Conservation (phyloP, 2,888 invertebrate genomes). For the Andrena camellia region DNA sequence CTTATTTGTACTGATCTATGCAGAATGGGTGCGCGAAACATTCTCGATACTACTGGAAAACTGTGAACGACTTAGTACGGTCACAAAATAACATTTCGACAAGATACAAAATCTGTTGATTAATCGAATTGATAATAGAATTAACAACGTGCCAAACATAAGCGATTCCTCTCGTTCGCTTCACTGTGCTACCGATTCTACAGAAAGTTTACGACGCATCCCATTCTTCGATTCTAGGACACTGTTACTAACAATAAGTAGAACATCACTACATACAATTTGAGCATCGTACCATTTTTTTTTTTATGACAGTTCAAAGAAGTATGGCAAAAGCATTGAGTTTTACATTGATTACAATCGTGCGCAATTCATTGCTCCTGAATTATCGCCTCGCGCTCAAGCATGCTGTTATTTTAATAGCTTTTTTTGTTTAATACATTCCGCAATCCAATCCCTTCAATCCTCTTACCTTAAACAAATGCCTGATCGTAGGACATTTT, state of each 20-base stretch:
- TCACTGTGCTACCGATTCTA: conserved; percentile 42
- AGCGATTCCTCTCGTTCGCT: conserved; percentile 18
- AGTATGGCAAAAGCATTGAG: conserved; percentile 75
- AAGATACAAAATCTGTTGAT: too few relatives aligned
- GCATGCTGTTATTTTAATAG: conserved; percentile 47
- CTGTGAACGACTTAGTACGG: neutral
- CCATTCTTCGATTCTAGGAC: conserved; percentile 69
- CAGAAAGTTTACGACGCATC: conserved; percentile 66
- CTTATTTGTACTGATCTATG: conserved; percentile 78
- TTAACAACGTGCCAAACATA: conserved; percentile 8
- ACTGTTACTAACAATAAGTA: conserved; percentile 64
- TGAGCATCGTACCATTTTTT: conserved; percentile 74
- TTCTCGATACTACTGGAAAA: conserved; percentile 41
- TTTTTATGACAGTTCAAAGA: conserved; percentile 68
- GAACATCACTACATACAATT: conserved; percentile 74
- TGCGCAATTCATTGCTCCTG: conserved; percentile 44
- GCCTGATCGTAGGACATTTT: conserved; percentile 60
- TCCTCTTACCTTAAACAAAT: conserved; percentile 62
- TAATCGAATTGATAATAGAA: neutral
- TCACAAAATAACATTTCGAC: neutral
- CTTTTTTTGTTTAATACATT: conserved; percentile 48
- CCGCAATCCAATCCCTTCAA: conserved; percentile 42
- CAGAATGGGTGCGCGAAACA: conserved; percentile 69
- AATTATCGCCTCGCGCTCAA: conserved; percentile 50
- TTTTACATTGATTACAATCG: conserved; percentile 64